phyloP scores from a whole-genome alignment of 2,797 vertebrate genomes.

The Etheostoma perlongum region DNA sequence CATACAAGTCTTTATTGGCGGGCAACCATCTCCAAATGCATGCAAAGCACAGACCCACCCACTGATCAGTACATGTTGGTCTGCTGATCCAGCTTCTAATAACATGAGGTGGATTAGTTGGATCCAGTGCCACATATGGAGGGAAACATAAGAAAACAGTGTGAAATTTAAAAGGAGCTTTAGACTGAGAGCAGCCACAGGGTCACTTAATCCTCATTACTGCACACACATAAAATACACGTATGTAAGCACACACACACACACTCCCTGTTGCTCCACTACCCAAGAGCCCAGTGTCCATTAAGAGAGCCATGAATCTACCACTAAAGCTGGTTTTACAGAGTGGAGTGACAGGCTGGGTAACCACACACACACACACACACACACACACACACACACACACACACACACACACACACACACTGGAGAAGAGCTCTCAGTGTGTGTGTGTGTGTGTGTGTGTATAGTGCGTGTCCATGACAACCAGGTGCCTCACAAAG shows the following conservation, averaged over 20 bases:
- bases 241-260: constrained; percentile 35
- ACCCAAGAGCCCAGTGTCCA: constrained; percentile 78
- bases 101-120: constrained; percentile 74
- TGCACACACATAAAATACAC: constrained; percentile 69
- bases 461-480: constrained; percentile 45
- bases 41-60: constrained; percentile 47
- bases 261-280: constrained; percentile 57
- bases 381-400: constrained; percentile 8
- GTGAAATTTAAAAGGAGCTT: constrained; percentile 77
- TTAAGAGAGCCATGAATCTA: constrained; percentile 82
- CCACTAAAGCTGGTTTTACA: constrained; percentile 82
- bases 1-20: constrained; percentile 54
- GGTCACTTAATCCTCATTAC: constrained; percentile 74
- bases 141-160: constrained; percentile 73
- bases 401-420: constrained; percentile 3
- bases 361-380: constrained; percentile 33
- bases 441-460: constrained; percentile 40
- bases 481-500: constrained; percentile 69
- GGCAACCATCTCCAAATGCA: constrained; percentile 54
- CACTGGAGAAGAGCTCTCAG: constrained; percentile 29
- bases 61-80: constrained; percentile 28
- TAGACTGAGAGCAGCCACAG: constrained; percentile 69
- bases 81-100: constrained; percentile 57
- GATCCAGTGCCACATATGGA: constrained; percentile 50
- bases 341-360: constrained; percentile 68